phyloP scores from a whole-genome alignment of 1,140 invertebrate genomes.

The Drosophila pseudoananassae region DNA sequence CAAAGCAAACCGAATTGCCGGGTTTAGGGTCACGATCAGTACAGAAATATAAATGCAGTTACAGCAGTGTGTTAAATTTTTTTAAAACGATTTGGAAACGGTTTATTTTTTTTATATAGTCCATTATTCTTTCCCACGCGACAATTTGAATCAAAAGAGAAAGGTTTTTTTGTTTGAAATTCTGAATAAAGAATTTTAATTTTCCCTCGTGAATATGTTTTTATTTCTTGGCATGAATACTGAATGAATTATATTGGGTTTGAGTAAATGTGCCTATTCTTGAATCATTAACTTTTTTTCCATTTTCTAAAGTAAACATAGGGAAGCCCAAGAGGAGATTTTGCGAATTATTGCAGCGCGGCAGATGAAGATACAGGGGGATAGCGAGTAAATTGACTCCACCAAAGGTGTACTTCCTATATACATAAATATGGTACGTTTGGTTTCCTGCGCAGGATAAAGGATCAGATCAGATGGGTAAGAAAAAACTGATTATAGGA shows the following conservation, averaged over 20 bases:
- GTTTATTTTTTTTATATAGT: conserved; percentile 52
- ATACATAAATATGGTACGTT: too few species aligned
- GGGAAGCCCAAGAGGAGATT: too few species aligned
- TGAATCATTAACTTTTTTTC: too few species aligned
- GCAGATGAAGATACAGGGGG: too few species aligned
- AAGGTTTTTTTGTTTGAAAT: conserved; percentile 18
- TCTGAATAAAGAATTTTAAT: conserved; percentile 27
- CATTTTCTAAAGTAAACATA: too few species aligned
- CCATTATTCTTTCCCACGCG: conserved; percentile 29
- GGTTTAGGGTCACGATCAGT: conserved; percentile 1
- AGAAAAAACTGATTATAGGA: too few species aligned
- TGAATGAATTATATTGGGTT: not conserved
- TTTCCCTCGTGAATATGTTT: conserved; percentile 27
- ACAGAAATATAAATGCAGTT: conserved; percentile 33
- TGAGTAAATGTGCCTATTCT: not conserved
- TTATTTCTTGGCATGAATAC: not conserved
- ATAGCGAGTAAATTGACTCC: too few species aligned
- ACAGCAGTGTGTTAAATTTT: conserved; percentile 42
- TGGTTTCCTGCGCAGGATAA: too few species aligned
- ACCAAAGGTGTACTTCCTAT: too few species aligned
- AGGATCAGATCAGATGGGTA: too few species aligned
- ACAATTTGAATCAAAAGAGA: conserved; percentile 12
- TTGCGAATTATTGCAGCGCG: too few species aligned
- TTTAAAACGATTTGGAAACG: conserved; percentile 36
- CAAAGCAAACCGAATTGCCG: not conserved